Percentiles rank a stretch among this genome's conserved stretches.
These are phyloP conservation scores for Patella pellucida DNA, from an alignment of 2,888 invertebrate species.

Conservation along the genomic window DNA sequence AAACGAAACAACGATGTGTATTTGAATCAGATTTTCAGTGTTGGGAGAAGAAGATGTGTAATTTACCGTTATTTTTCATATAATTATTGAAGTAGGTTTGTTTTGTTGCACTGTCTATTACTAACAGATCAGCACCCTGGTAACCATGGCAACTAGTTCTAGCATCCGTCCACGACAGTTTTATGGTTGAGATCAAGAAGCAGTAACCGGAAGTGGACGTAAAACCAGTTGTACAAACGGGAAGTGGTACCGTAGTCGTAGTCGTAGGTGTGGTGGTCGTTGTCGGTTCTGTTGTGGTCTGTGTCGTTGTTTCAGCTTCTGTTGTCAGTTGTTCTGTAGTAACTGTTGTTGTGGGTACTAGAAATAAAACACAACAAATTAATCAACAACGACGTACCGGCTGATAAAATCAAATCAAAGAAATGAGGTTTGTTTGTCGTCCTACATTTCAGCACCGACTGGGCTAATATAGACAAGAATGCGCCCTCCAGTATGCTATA, in stretches of 20 bases:
- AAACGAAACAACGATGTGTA: too few relatives aligned
- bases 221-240: not conserved
- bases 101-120: not conserved
- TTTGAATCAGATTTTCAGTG: too few relatives aligned
- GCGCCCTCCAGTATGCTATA: too few relatives aligned
- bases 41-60: too few relatives aligned
- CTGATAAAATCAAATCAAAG: too few relatives aligned
- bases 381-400: too few relatives aligned
- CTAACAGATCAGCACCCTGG: not conserved
- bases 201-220: not conserved
- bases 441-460: too few relatives aligned
- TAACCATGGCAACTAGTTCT: not conserved
- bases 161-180: not conserved
- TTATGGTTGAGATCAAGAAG: not conserved
- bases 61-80: constrained; percentile 3
- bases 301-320: not conserved
- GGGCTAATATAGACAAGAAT: too few relatives aligned
- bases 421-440: too few relatives aligned
- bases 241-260: not conserved
- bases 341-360: not conserved
- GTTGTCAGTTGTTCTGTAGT: not conserved
- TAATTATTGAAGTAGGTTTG: not conserved
- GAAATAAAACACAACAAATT: too few relatives aligned
- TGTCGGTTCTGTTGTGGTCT: not conserved
- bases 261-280: not conserved